These are phyloP conservation scores for Psittacara wagleri DNA, from an alignment of 2,113 vertebrate species.

Conservation along the genomic window DNA sequence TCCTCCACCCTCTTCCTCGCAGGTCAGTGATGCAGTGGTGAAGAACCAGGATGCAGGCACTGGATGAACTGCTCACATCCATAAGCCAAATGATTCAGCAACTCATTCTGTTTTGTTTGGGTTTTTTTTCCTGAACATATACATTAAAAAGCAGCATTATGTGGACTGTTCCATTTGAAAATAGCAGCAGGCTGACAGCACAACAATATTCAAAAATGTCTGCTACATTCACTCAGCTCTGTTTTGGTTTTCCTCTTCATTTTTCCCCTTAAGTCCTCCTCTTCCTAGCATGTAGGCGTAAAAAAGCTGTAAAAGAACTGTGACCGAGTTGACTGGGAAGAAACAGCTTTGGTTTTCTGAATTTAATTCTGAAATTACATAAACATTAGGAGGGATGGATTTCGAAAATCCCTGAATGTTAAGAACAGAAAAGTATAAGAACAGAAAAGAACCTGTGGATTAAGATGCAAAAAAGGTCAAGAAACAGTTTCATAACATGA, in stretches of 20 bases:
- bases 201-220: neutral
- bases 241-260: neutral
- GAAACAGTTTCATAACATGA: neutral
- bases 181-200: neutral
- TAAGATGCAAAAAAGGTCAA: neutral
- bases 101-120: neutral
- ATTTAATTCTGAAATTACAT: constrained; percentile 25
- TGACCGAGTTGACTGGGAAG: neutral
- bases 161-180: neutral
- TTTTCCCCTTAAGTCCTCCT: neutral
- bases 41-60: neutral
- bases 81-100: neutral
- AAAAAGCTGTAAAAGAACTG: constrained; percentile 2
- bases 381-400: neutral
- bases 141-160: neutral
- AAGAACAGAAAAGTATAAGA: neutral
- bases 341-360: neutral
- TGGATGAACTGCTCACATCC: neutral
- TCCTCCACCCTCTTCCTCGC: neutral
- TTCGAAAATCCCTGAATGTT: neutral
- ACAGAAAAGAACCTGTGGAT: neutral
- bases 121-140: neutral
- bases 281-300: neutral
- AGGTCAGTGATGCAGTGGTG: neutral
- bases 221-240: neutral